Conservation (phyloP, 2,797 vertebrate species). For the Manis pentadactyla region DNA sequence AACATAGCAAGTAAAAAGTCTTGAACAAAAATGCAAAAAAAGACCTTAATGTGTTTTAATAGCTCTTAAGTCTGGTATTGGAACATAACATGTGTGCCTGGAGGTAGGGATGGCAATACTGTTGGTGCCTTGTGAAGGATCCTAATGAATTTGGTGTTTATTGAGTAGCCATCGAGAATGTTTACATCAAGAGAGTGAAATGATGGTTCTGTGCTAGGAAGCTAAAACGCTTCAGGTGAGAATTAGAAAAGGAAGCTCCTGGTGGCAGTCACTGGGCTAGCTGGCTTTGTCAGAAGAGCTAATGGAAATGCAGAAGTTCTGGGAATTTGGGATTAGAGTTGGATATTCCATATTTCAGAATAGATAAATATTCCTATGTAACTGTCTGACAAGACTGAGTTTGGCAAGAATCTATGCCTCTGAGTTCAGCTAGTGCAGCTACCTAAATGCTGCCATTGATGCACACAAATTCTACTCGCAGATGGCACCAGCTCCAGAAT, state of each 20-base stretch:
- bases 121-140: background rate
- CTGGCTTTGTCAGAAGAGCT: background rate
- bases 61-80: background rate
- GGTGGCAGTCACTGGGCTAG: background rate
- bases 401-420: background rate
- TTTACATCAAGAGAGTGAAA: background rate
- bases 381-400: background rate
- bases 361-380: background rate
- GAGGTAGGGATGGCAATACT: background rate
- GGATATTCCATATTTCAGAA: slow-evolving; percentile 12
- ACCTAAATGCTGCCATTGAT: background rate
- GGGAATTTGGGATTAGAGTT: background rate
- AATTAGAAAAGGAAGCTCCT: background rate
- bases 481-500: background rate
- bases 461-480: background rate
- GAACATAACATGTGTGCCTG: background rate
- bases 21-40: background rate
- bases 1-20: background rate
- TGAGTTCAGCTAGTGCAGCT: background rate
- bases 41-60: background rate
- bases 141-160: background rate
- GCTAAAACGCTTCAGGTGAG: background rate
- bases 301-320: background rate
- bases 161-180: background rate
- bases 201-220: background rate